A percentile compares a stretch with the other conserved stretches of the same genome.
Evolutionary conservation across 23 tunicate genomes (phyloP).

Genomic region (Ascidia mentula): DNA sequence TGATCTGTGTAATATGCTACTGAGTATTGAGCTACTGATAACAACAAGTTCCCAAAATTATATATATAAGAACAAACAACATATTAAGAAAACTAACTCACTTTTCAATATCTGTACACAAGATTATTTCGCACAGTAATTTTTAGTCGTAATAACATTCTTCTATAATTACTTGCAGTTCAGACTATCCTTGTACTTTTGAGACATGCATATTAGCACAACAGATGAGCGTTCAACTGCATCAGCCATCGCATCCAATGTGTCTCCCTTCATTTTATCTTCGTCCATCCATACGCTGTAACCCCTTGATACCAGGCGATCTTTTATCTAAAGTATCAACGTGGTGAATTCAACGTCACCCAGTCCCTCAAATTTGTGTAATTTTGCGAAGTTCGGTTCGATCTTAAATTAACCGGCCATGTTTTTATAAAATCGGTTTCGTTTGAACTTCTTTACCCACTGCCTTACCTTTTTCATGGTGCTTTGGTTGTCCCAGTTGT

Average conservation of each 20-base stretch:
- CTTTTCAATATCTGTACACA: too few relatives aligned
- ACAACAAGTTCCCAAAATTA: too few relatives aligned
- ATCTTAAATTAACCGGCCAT: too few relatives aligned
- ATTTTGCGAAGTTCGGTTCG: too few relatives aligned
- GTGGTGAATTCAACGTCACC: too few relatives aligned
- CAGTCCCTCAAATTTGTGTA: too few relatives aligned
- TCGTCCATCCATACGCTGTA: conserved; percentile 72
- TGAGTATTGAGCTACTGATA: too few relatives aligned
- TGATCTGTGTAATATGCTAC: too few relatives aligned
- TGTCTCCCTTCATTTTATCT: conserved; percentile 75
- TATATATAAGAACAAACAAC: too few relatives aligned
- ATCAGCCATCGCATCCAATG: conserved; percentile 66
- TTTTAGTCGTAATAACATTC: too few relatives aligned
- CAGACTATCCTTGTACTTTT: conserved; percentile 59
- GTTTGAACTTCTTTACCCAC: background rate
- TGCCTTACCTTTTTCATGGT: background rate
- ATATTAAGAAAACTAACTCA: too few relatives aligned
- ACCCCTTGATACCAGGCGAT: conserved; percentile 15
- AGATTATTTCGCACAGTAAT: too few relatives aligned
- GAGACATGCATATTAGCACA: conserved; percentile 49
- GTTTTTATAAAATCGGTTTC: background rate
- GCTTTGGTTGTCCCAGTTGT: background rate
- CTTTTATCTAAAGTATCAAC: conserved; percentile 38
- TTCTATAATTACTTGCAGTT: conserved; percentile 79
- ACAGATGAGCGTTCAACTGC: conserved; percentile 71